Base-by-base conservation (phyloP, 2,113 vertebrate species). In the Helogale parvula region DNA sequence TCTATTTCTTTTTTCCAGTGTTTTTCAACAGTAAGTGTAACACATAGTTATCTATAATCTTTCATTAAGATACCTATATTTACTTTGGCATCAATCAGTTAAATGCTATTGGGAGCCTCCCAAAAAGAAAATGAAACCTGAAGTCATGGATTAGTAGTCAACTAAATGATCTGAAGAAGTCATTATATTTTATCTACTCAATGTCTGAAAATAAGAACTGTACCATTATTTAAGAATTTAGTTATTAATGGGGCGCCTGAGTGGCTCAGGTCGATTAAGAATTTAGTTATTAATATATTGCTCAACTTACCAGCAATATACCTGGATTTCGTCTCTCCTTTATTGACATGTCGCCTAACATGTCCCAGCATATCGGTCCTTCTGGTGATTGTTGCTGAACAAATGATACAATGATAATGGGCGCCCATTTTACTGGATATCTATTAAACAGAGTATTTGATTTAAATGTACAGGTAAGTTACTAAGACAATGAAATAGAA, bases 371-470 rank as follows among this genome's bases (percentile, higher is more conserved):
- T 99, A 98, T 99, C 99, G 0, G 99, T 99, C 97, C 99, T 99
- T 1, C 99, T 98, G 13, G 99, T 98, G 87, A 99, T 99, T 5
- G 99, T 99, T 76, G 99, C 99, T 3, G 99, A 99, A 86, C 99
- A 99, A 94, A 99, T 99, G 88, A 99, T 99, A 15, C 99, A 99
- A 97, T 99, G 99, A 97, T 99, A 99, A 98, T 99, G 99, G 50
- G 99, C 99, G 47, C 99, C 99, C 96, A 99, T 98, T 96, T 99
- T 99, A 31, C 98, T 98, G 76, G 98, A 80, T 0, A 98, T 90
- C 99, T 99, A 94, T 76, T 94, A 97, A 96, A 96, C 0, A 97
- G 0, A 97, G 6, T 5, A 96, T 12, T 47, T 0, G 68, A 87
- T 86, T 96, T 82, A 87, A 91, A 72, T 57, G 69, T 54, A 92